Evolutionary conservation across 2,797 vertebrate species (phyloP).

Genomic region (Cyprinella venusta): DNA sequence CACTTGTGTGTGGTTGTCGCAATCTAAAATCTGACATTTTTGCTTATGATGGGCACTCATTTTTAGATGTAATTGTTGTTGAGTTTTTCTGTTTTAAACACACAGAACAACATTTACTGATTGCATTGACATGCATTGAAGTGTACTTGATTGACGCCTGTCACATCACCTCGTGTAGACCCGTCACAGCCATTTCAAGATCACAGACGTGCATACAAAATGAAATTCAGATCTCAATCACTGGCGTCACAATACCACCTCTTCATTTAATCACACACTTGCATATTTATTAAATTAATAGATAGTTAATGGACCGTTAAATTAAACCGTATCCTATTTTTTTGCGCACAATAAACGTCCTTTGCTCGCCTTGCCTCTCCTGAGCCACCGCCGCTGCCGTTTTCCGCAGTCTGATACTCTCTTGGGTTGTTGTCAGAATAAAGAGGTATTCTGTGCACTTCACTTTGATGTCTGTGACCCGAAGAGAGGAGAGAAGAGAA

Average conservation of each 20-base stretch:
- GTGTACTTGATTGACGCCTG: constrained; percentile 21
- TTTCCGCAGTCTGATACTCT: constrained; percentile 45
- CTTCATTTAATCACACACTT: constrained; percentile 38
- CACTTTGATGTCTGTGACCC: constrained; percentile 51
- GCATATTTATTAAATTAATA: constrained; percentile 40
- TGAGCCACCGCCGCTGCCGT: constrained; percentile 9
- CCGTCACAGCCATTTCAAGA: background rate
- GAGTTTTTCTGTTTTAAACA: background rate
- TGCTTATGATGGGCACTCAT: background rate
- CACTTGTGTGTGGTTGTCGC: background rate
- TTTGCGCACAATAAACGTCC: constrained; percentile 25
- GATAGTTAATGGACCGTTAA: constrained; percentile 47
- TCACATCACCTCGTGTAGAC: background rate
- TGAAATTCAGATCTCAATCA: constrained; percentile 19
- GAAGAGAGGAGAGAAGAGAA: constrained; percentile 43
- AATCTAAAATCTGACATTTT: background rate
- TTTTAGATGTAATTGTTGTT: background rate
- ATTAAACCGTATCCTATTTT: constrained; percentile 43
- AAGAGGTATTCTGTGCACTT: constrained; percentile 47
- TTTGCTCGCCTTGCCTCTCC: background rate
- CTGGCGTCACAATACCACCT: background rate
- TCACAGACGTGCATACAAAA: constrained; percentile 6
- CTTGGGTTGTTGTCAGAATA: constrained; percentile 50
- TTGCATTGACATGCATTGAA: background rate
- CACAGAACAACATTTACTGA: background rate